phyloP scores from a whole-genome alignment of 2,888 invertebrate species.

The Drosophila mimetica region DNA sequence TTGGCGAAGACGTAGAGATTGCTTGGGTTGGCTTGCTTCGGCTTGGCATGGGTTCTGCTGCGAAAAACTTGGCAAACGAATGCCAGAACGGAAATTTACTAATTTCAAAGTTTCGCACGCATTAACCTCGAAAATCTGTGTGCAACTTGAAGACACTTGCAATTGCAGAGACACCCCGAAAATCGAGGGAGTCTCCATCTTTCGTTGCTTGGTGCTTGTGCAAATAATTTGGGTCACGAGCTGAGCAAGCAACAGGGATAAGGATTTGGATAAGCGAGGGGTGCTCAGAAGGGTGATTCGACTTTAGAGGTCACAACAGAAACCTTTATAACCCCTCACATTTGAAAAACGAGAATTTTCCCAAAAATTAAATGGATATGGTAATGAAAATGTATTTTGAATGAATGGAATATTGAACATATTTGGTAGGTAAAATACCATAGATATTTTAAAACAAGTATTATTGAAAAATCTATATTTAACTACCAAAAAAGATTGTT shows the following conservation, averaged over 20 bases:
- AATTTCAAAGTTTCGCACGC: slow-evolving; percentile 78
- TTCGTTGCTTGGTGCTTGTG: slow-evolving; percentile 53
- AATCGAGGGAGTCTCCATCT: slow-evolving; percentile 28
- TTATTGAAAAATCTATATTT: too few relatives aligned
- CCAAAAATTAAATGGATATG: too few relatives aligned
- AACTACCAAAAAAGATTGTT: too few relatives aligned
- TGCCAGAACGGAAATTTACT: slow-evolving; percentile 75
- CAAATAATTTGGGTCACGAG: slow-evolving; percentile 78
- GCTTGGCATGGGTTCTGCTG: slow-evolving; percentile 11
- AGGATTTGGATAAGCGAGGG: slow-evolving; percentile 22
- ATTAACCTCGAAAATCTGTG: slow-evolving; percentile 78
- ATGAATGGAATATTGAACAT: too few relatives aligned
- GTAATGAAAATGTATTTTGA: too few relatives aligned
- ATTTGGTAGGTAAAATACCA: too few relatives aligned
- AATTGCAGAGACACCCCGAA: slow-evolving; percentile 50
- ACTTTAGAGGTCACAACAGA: not conserved
- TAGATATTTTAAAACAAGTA: too few relatives aligned
- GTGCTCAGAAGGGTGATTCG: slow-evolving; percentile 20
- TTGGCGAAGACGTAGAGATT: slow-evolving; percentile 21
- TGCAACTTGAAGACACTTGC: slow-evolving; percentile 63
- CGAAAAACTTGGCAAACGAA: slow-evolving; percentile 49
- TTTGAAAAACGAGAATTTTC: too few relatives aligned
- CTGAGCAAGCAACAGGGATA: slow-evolving; percentile 41
- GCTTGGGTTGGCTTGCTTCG: not conserved
- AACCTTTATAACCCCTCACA: not conserved